Evolutionary conservation across 2,888 invertebrate genomes (phyloP), one percentile per base, ranked within the genome.

Genomic region (Amphiduros pacificus): DNA sequence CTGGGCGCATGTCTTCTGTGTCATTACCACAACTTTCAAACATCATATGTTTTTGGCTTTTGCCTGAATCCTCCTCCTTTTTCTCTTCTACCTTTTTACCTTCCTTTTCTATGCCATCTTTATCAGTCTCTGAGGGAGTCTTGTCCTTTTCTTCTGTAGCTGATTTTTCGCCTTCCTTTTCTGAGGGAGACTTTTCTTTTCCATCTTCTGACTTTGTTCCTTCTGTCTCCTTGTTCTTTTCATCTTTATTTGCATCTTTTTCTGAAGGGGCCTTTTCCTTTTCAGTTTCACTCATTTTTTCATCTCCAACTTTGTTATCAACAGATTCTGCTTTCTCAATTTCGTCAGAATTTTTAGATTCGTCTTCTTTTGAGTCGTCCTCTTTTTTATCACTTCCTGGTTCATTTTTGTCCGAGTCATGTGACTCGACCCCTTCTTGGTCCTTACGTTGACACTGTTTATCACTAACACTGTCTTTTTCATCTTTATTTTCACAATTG

Each of bases 1-100:
- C 84, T 0, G 93, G 66, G 5, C 66, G 61, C 24, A 66, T 26
- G 22, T 59, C 59, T 28, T 58, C 58, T n/a, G 48, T 58, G 40
- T 58, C 58, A 32, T 58, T 58, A 26, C 48, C 58, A 11, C 32
- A 48, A 51, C 50, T 32, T 24, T 58, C 58, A n/a, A 58, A 48
- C 22, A 44, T 29, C 27, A 50, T 58, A 31, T 50, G 32, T n/a
- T 58, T 51, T n/a, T 55, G 40, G 1, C 55, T 31, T 27, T 40
- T 40, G 28, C 27, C 55, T 1, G 41, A 40, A 20, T 55, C 55
- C 14, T n/a, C 41, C 4, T 44, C 58, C 31, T 26, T n/a, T 17
- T 49, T 50, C 20, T 17, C 17, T 26, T 58, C 58, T 32, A 48
- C 32, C 31, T 50, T 48, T 17, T 44, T 31, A 9, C 17, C 14